phyloP scores from a whole-genome alignment of 1,140 invertebrate genomes.

The Brachionus rotundiformis region DNA sequence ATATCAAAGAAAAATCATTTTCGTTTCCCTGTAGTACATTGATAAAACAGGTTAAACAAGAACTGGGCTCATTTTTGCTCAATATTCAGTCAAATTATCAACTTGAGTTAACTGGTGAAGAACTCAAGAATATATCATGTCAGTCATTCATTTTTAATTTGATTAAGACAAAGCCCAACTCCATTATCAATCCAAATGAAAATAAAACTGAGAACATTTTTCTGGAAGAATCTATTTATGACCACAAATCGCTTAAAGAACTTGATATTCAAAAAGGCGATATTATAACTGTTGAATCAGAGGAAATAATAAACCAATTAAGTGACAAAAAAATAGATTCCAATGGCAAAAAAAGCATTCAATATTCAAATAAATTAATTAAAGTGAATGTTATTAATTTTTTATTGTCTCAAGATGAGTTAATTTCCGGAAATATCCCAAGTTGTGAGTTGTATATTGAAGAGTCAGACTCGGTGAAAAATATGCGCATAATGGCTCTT shows the following conservation, averaged over 20 bases:
- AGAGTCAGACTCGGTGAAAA: constrained; percentile 29
- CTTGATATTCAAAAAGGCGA: background rate
- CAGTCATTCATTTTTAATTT: constrained; percentile 22
- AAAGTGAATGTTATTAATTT: constrained; percentile 33
- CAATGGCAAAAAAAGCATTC: background rate
- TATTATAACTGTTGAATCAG: constrained; percentile 16
- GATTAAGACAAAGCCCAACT: background rate
- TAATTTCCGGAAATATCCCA: background rate
- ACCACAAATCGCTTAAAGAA: background rate
- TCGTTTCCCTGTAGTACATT: background rate
- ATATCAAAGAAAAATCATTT: constrained; percentile 8
- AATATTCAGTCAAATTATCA: constrained; percentile 21
- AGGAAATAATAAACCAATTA: background rate
- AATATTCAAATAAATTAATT: background rate
- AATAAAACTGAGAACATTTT: background rate
- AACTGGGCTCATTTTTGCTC: background rate
- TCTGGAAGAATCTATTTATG: background rate
- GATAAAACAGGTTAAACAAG: constrained; percentile 18
- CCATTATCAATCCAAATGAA: constrained; percentile 6
- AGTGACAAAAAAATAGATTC: background rate
- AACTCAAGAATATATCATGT: background rate
- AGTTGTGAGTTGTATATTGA: constrained; percentile 8
- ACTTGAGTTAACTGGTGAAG: constrained; percentile 22
- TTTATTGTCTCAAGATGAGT: background rate
- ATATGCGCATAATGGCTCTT: constrained; percentile 4